Percentiles rank a stretch among this genome's conserved stretches.
These are phyloP conservation scores for Mayetiola destructor DNA, from an alignment of 2,888 invertebrate genomes.

Conservation along the genomic window DNA sequence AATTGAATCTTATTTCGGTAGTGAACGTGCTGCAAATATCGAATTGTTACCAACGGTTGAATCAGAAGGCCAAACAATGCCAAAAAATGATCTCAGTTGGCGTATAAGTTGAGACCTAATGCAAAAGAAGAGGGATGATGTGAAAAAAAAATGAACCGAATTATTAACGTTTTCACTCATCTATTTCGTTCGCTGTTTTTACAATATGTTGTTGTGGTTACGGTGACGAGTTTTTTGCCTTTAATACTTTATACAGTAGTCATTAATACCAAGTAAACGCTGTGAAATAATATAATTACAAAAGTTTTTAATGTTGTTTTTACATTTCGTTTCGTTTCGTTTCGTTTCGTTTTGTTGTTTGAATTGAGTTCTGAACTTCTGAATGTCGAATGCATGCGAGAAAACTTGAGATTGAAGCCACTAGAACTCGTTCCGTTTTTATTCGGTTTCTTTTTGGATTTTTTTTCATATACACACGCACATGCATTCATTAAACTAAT, in stretches of 20 bases:
- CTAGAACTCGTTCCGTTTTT: slow-evolving; percentile 11
- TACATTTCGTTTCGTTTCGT: no score
- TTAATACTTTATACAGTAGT: no score
- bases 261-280: background rate
- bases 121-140: no score
- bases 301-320: background rate
- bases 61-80: background rate
- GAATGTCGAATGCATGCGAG: no score
- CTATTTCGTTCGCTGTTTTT: background rate
- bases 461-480: no score
- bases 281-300: slow-evolving; percentile 8
- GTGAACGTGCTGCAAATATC: background rate
- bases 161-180: slow-evolving; percentile 1
- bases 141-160: no score
- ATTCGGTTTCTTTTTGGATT: background rate
- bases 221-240: background rate
- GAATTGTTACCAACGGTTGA: background rate
- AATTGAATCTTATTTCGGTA: background rate
- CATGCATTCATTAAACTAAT: no score
- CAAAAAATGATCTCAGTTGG: background rate
- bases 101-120: background rate
- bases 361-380: no score
- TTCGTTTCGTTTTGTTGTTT: no score
- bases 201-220: background rate
- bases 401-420: background rate